Evolutionary conservation across 2,888 invertebrate genomes (phyloP), one percentile per base, ranked within the genome.

Genomic region (Drosophila kanekoi): DNA sequence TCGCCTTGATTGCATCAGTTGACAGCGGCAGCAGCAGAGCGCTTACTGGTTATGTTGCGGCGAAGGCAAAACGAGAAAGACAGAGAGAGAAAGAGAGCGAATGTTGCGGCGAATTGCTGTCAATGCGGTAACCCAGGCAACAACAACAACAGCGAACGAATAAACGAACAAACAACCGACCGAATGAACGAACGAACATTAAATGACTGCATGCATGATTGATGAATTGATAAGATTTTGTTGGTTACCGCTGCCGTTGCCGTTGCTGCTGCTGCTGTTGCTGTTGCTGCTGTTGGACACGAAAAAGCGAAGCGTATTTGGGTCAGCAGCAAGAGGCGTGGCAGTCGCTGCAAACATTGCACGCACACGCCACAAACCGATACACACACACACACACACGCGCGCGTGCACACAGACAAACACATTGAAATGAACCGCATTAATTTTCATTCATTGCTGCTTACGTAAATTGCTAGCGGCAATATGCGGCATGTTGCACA

Each of bases 201-300:
- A 79, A 81, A 85, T 81, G 79, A 73, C 76, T 79, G 81, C 79
- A 82, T 85, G 79, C 82, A 85, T 85, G 85, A 85, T 84, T 82
- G 81, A 82, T 85, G 82, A 79, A 81, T 81, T 84, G 81, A 81
- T 81, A 81, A 81, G 81, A 81, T 84, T 79, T 72, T 62, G 40
- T 57, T 67, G 56, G 37, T 60, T 40, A 32, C 37, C 40, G 16
- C 47, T 53, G 20, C 33, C 11, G 11, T 9, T 23, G 23, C 38
- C 40, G 18, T n/a, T 32, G 47, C 38, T 49, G 48, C 35, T 67
- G 69, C 40, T 43, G 35, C 38, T 40, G 18, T 11, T 32, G 47
- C 38, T 59, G 43, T 35, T 67, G 69, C 44, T 47, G 40, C 32
- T 49, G 61, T 53, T 70, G 68, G 68, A 63, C 76, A 76, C 62